Evolutionary conservation across 1,140 invertebrate genomes (phyloP), one percentile per base, ranked within the genome.

Genomic region (Galleria mellonella): DNA sequence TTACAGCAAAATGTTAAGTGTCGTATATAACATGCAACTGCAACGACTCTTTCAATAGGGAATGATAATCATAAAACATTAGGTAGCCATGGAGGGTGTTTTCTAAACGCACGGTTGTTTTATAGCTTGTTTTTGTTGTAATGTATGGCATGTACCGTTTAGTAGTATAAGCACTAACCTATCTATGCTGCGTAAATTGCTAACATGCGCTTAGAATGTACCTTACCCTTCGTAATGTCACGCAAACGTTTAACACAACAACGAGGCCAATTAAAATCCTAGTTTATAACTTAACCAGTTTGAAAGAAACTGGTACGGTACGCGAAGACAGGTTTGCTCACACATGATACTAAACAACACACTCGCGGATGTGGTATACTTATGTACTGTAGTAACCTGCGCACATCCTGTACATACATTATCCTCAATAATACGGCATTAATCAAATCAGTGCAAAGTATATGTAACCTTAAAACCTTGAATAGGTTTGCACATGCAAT

Each of bases 351-450:
- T 11, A 51, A 46, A 61, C 61, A 69, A 51, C 48, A 61, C 61
- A 69, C 66, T 77, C 62, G 66, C 76, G 78, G 71, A 81, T 78
- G 62, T 63, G 67, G 65, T 72, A 74, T 81, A 83, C 78, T 83
- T 81, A 57, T 67, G 60, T 55, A 75, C 77, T 71, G 62, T 68
- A 72, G 68, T 51, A 43, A 58, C 64, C 59, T 71, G 68, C 50
- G 39, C 60, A 68, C 60, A 72, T 78, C 66, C 75, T 66, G 62
- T 60, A 64, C 55, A 49, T 45, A 44, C 17, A 23, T 41, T 58
- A 62, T 43, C 59, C 62, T 50, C 58, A 70, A 64, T 72, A 51
- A 51, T 47, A 44, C 33, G 37, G 49, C 35, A 40, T 30, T 32
- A 7, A 23, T 23, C 43, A 17, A 29, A 29, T 12, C 14, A n/a